Evolutionary conservation across 2,113 vertebrate species (phyloP).

Genomic region (Ptilonorhynchus violaceus): DNA sequence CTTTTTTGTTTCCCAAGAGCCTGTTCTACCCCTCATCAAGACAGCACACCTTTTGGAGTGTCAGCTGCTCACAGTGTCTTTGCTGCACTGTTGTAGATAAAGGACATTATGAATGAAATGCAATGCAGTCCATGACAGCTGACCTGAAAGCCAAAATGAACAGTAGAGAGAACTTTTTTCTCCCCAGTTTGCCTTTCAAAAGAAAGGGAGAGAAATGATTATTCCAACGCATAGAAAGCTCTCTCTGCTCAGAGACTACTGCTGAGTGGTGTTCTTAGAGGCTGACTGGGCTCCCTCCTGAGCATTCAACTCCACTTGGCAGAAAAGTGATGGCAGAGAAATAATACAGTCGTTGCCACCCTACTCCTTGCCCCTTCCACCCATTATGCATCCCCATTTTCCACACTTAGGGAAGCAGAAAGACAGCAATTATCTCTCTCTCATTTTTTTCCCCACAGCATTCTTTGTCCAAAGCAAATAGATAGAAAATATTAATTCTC

Average conservation of each 20-base stretch:
- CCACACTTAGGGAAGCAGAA: neutral
- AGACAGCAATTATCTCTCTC: neutral
- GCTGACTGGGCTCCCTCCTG: neutral
- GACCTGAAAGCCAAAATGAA: neutral
- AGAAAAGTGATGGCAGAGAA: neutral
- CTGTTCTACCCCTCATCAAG: neutral
- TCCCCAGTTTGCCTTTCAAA: neutral
- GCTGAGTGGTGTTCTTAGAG: neutral
- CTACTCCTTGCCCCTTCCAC: neutral
- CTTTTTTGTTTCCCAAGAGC: neutral
- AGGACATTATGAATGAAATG: neutral
- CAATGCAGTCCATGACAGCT: neutral
- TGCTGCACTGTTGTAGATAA: neutral
- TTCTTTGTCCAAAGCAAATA: neutral
- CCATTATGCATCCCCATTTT: neutral
- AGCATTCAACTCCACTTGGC: neutral
- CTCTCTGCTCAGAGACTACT: neutral
- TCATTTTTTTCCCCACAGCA: neutral
- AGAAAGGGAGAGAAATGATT: neutral
- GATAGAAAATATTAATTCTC: neutral
- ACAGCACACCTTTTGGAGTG: neutral
- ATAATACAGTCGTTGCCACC: neutral
- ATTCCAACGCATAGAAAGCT: neutral
- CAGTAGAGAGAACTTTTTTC: neutral
- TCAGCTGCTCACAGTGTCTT: neutral